These are phyloP conservation scores for Antennarius striatus DNA, from an alignment of 2,113 vertebrate species.

Conservation along the genomic window DNA sequence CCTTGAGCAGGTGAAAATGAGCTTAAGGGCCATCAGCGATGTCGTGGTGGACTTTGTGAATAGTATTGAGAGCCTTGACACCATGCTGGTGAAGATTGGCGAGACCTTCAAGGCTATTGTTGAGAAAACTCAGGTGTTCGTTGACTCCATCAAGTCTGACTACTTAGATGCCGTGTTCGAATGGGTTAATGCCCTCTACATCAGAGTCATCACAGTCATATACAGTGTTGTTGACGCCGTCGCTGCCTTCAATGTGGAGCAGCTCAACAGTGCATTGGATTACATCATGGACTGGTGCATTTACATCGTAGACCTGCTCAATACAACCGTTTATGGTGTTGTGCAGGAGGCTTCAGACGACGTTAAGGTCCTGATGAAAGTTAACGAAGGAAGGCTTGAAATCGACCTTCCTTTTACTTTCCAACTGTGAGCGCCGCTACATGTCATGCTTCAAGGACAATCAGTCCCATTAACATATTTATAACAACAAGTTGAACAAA, in stretches of 20 bases:
- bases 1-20: slow-evolving; percentile 61
- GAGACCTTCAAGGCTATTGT: slow-evolving; percentile 66
- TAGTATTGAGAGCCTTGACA: slow-evolving; percentile 72
- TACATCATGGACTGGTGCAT: slow-evolving; percentile 34
- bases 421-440: slow-evolving; percentile 63
- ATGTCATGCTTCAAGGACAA: slow-evolving; percentile 41
- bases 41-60: slow-evolving; percentile 65
- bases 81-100: slow-evolving; percentile 76
- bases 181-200: slow-evolving; percentile 66
- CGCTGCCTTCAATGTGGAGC: slow-evolving; percentile 53
- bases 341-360: slow-evolving; percentile 72
- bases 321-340: slow-evolving; percentile 61
- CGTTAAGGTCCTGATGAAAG: slow-evolving; percentile 65
- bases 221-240: slow-evolving; percentile 67
- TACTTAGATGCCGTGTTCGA: slow-evolving; percentile 75
- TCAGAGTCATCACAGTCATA: slow-evolving; percentile 51
- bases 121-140: slow-evolving; percentile 71
- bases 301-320: slow-evolving; percentile 64
- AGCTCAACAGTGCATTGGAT: slow-evolving; percentile 5
- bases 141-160: slow-evolving; percentile 77
- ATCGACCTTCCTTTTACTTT: slow-evolving; percentile 80
- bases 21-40: slow-evolving; percentile 63
- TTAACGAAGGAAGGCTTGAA: slow-evolving; percentile 80
- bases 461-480: slow-evolving; percentile 62
- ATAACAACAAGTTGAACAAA: slow-evolving; percentile 49